Base-by-base conservation (phyloP, 2,888 invertebrate species). In the Xanthia icteritia region DNA sequence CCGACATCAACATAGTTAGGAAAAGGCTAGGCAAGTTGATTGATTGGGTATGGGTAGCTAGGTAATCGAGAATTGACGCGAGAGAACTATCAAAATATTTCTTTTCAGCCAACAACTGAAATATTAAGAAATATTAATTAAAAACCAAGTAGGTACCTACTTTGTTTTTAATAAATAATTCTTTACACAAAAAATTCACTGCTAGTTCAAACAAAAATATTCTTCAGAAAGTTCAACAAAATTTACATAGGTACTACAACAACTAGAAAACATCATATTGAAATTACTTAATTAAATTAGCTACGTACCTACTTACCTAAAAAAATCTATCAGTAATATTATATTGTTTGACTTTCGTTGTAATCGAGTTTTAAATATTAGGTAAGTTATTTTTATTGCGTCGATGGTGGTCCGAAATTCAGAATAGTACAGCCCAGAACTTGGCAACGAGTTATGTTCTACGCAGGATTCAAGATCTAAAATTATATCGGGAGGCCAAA, bases 211-310 rank as follows among this genome's bases (percentile, higher is more conserved):
- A 48, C 23, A 39, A 77, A 69, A 60, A 56, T 76, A 39, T 42
- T 73, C 17, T 72, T 42, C 42, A n/a, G 17, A 54, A 71, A 61
- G 63, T 61, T 76, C 23, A 76, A 64, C 27, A 39, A 65, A 56
- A 54, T 48, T 48, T 8, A 36, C 17, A 0, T 11, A 39, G 39
- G 39, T 42, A 45, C 17, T 17, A 27, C n/a, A n/a, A 72, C 20
- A 56, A 64, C 58, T 71, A 31, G 11, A 15, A 72, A 45, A 63
- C 56, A 54, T 67, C 51, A 77, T 70, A 54, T 51, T 51, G 23
- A 67, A 70, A 67, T 75, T 36, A 23, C 2, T 63, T 69, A 60
- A 79, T 76, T 82, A 74, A 64, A 73, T 73, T 36, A 58, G 48
- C 31, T 67, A n/a, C 4, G 3, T 23, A 23, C 23, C 1, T 67